Evolutionary conservation across 2,888 invertebrate genomes (phyloP), one percentile per base, ranked within the genome.

Genomic region (Melanargia galathea): DNA sequence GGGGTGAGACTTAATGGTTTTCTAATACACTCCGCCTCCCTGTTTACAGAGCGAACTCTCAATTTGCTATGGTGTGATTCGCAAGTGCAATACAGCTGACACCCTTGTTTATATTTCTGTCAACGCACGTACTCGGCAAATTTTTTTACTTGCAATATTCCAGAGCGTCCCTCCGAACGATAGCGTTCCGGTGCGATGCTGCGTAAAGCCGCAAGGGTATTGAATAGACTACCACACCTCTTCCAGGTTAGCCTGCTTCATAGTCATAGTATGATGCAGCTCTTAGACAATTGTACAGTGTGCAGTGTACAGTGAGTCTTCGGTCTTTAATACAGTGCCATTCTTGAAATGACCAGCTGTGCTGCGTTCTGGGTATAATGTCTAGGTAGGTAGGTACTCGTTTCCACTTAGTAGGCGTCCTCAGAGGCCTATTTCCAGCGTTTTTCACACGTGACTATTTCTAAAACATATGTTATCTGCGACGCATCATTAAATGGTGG

Each of bases 21-120:
- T 83, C 79, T 84, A 86, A 89, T 87, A 78, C 78, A 85, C 79
- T 81, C 76, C 79, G 75, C 81, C 81, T 81, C 78, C 70, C 75
- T 77, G 74, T 82, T 82, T 78, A 75, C 72, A 71, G 71, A 72
- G 71, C 68, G 82, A 80, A 78, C 79, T 81, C 79, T 82, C 83
- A 89, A 89, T 90, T 90, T 87, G 87, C 84, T 84, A 70, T 79
- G 83, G 86, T 76, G 81, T 83, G 85, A 88, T 86, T 86, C 81
- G 83, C 84, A 83, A 86, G 85, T 80, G 82, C 66, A 63, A 65
- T 66, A 58, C 69, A 68, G 65, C 70, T 65, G 68, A 64, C 70
- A 71, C 82, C 82, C 82, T 81, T 86, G 82, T 87, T 86, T 87
- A 78, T 81, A 75, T 78, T 77, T 77, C 74, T 72, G 74, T 73